Conservation (phyloP, 2,888 invertebrate genomes). For the Girardia tigrina region DNA sequence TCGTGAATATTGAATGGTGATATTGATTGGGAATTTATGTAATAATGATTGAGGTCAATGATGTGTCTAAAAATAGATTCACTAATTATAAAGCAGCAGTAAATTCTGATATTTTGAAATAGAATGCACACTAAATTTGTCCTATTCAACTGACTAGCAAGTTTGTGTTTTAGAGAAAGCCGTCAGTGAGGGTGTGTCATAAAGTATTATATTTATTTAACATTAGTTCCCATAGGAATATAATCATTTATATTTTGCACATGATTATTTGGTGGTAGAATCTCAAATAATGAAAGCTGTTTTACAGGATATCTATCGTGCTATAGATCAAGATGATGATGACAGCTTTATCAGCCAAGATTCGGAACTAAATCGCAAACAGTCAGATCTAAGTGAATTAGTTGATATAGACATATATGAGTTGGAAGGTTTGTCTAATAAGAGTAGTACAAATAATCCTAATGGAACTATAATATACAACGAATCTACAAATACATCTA, state of each 20-base stretch:
- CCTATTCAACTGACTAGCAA: neutral
- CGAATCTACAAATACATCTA: neutral
- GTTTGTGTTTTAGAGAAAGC: neutral
- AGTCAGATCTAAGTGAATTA: slow-evolving; percentile 15
- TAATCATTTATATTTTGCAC: neutral
- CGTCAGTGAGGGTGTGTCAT: neutral
- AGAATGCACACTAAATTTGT: slow-evolving; percentile 3
- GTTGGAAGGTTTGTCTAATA: slow-evolving; percentile 3
- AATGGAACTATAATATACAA: neutral
- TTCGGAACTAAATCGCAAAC: neutral
- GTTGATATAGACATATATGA: slow-evolving; percentile 2
- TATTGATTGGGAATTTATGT: neutral
- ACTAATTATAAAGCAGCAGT: slow-evolving; percentile 17
- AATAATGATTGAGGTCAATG: neutral
- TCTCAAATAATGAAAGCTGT: slow-evolving; percentile 31
- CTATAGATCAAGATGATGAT: slow-evolving; percentile 28
- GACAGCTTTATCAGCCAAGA: slow-evolving; percentile 3
- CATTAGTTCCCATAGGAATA: slow-evolving; percentile 23
- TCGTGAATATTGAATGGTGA: slow-evolving; percentile 5
- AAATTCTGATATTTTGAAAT: slow-evolving; percentile 2
- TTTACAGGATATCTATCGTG: slow-evolving; percentile 33
- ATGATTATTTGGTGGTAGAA: neutral
- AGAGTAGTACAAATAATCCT: neutral
- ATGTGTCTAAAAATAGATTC: neutral
- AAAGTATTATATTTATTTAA: neutral